Evolutionary conservation across 92 coral and sea anemone genomes (phyloP).

Genomic region (Epizoanthus scotinus): DNA sequence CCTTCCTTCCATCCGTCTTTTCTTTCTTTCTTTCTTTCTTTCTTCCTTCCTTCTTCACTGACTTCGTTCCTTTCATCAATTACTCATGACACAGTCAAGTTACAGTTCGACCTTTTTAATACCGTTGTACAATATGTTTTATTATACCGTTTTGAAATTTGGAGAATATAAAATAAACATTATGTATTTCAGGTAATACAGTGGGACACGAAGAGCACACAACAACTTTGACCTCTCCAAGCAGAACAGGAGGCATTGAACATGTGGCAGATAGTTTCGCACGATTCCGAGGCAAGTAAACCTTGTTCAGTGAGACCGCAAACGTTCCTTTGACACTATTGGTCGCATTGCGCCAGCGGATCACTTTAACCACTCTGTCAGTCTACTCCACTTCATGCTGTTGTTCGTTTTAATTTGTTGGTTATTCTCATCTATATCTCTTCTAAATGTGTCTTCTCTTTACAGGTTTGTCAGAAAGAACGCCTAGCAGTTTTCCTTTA

Average conservation of each 20-base stretch:
- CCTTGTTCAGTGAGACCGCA: background rate
- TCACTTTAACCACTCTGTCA: background rate
- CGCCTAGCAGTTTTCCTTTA: slow-evolving; percentile 3
- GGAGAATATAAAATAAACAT: background rate
- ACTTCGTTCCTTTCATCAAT: too few relatives aligned
- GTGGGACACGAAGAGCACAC: background rate
- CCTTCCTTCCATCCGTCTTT: too few relatives aligned
- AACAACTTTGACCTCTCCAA: slow-evolving; percentile 1
- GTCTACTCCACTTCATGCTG: background rate
- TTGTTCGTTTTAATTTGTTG: background rate
- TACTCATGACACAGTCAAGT: too few relatives aligned
- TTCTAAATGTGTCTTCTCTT: background rate
- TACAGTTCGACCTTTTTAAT: too few relatives aligned
- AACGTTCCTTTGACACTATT: background rate
- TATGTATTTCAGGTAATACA: background rate
- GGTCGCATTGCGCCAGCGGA: background rate
- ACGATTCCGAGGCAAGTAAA: slow-evolving; percentile 2
- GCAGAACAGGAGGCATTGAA: slow-evolving; percentile 10
- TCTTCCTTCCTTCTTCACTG: too few relatives aligned
- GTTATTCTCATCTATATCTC: background rate
- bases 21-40: too few relatives aligned
- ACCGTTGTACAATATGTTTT: too few relatives aligned
- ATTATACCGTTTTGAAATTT: too few relatives aligned
- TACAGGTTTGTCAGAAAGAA: background rate
- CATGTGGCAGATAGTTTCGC: background rate